Conservation (phyloP, 2,888 invertebrate species). For the Thyatira batis region DNA sequence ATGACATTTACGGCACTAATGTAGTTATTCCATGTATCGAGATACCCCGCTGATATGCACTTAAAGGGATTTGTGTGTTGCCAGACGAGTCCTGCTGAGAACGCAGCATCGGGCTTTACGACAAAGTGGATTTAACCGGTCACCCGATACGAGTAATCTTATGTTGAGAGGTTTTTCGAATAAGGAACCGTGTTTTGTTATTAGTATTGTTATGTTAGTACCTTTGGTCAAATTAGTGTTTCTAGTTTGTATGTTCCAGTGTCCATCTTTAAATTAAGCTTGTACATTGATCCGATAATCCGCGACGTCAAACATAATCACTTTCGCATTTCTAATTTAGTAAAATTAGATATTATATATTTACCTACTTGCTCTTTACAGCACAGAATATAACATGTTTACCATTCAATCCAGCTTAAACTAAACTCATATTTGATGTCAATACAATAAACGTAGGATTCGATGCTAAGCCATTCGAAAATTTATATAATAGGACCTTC, state of each 20-base stretch:
- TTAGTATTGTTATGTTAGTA: slow-evolving; percentile 6
- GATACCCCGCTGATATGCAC: slow-evolving; percentile 47
- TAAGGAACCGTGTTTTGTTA: slow-evolving; percentile 6
- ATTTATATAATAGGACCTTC: neutral
- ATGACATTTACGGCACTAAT: slow-evolving; percentile 5
- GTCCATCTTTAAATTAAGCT: too few species aligned
- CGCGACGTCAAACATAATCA: too few species aligned
- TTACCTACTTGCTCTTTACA: too few species aligned
- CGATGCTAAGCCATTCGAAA: neutral
- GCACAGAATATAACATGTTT: too few species aligned
- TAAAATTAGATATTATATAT: too few species aligned
- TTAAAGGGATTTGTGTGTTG: slow-evolving; percentile 52
- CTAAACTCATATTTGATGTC: neutral
- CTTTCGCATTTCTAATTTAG: too few species aligned
- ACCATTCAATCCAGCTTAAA: too few species aligned
- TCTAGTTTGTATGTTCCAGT: too few species aligned
- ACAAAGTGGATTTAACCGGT: slow-evolving; percentile 27
- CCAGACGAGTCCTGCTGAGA: slow-evolving; percentile 31
- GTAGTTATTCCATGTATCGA: slow-evolving; percentile 6
- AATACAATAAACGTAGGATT: neutral
- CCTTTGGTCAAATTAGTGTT: too few species aligned
- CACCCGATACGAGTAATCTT: slow-evolving; percentile 22
- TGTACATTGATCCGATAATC: too few species aligned
- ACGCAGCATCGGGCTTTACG: slow-evolving; percentile 14
- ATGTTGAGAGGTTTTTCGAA: slow-evolving; percentile 25